Percentiles rank a stretch among this genome's conserved stretches.
Conservation (phyloP, 2,113 vertebrate species). For the Labrus mixtus region DNA sequence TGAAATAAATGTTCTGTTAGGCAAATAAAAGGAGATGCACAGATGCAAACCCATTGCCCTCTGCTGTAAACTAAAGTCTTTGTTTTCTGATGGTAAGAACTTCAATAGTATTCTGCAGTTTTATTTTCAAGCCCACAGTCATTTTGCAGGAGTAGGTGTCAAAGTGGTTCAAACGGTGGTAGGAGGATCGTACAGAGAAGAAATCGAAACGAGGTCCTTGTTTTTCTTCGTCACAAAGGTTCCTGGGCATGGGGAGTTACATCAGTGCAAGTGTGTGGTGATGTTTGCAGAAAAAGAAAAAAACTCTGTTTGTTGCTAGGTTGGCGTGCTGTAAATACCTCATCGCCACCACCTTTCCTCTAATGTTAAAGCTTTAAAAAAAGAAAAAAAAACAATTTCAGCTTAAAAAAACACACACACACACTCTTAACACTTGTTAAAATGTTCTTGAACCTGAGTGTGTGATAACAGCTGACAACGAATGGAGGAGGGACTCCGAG, state of each 20-base stretch:
- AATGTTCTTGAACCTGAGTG: conserved; percentile 74
- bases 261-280: conserved; percentile 53
- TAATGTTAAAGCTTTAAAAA: neutral
- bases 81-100: conserved; percentile 9
- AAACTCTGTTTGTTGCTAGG: conserved; percentile 22
- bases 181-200: conserved; percentile 59
- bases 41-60: conserved; percentile 3
- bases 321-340: conserved; percentile 19
- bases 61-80: conserved; percentile 7
- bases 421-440: conserved; percentile 30
- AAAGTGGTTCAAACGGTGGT: conserved; percentile 55
- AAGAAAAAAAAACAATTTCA: conserved; percentile 15
- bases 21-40: conserved; percentile 16
- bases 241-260: conserved; percentile 38
- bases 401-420: neutral
- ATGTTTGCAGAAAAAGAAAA: conserved; percentile 38
- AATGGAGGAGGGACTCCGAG: conserved; percentile 60
- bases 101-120: conserved; percentile 34
- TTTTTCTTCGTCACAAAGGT: conserved; percentile 65
- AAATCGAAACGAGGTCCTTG: conserved; percentile 64
- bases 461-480: conserved; percentile 64
- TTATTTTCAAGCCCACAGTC: conserved; percentile 62
- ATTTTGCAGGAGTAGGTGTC: conserved; percentile 71
- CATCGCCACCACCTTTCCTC: neutral
- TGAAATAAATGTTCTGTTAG: conserved; percentile 16